Conservation (phyloP, 2,797 vertebrate species). For the Numenius phaeopus region DNA sequence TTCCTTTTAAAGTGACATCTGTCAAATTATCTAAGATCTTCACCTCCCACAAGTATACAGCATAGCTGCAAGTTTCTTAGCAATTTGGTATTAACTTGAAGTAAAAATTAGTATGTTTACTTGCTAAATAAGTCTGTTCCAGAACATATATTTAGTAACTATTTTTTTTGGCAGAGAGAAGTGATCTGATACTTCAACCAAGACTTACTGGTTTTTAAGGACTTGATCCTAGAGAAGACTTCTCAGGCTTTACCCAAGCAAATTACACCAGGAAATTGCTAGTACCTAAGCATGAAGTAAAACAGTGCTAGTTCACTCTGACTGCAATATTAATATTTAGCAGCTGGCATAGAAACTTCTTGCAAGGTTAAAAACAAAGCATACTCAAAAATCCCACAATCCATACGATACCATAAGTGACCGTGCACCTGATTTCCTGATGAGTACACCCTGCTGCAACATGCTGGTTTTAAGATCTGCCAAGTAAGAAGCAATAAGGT, state of each 20-base stretch:
- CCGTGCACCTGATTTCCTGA: background rate
- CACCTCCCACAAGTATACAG: constrained; percentile 45
- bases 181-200: constrained; percentile 40
- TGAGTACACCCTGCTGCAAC: background rate
- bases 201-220: constrained; percentile 2
- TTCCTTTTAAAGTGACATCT: constrained; percentile 40
- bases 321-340: background rate
- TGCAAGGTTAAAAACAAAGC: background rate
- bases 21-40: constrained; percentile 47
- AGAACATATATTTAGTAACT: constrained; percentile 4
- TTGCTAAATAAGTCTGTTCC: constrained; percentile 5
- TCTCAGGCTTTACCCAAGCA: background rate
- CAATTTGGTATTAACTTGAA: constrained; percentile 17
- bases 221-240: constrained; percentile 26
- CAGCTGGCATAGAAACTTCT: background rate
- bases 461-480: background rate
- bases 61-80: constrained; percentile 25
- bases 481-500: background rate
- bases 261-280: background rate
- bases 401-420: background rate
- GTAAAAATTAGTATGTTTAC: constrained; percentile 32
- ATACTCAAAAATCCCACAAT: background rate
- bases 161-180: background rate
- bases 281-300: background rate
- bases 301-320: background rate